phyloP scores from a whole-genome alignment of 2,797 vertebrate species.

The Remorina albescens region DNA sequence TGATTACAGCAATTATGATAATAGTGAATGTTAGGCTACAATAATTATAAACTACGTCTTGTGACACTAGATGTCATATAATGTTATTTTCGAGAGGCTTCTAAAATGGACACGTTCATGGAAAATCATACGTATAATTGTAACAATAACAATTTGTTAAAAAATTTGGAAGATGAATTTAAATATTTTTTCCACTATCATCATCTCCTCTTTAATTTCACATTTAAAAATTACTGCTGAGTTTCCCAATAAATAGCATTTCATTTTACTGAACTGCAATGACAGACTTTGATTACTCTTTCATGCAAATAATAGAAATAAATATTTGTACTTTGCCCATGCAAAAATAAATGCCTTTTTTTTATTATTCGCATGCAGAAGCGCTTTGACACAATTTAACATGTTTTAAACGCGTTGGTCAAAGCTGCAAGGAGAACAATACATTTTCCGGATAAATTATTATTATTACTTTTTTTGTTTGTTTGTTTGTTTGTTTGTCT shows the following conservation, averaged over 20 bases:
- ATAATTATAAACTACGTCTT: neutral
- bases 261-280: neutral
- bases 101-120: neutral
- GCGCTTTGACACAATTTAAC: neutral
- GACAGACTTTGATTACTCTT: no score
- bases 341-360: neutral
- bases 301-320: no score
- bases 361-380: neutral
- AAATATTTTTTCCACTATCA: neutral
- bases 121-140: no score
- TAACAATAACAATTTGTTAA: neutral
- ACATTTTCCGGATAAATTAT: neutral
- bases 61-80: neutral
- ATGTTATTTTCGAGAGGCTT: slow-evolving; percentile 21
- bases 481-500: neutral
- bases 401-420: neutral
- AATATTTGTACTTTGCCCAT: neutral
- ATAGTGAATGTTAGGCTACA: neutral
- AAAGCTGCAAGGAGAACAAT: neutral
- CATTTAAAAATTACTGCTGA: neutral
- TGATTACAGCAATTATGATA: neutral
- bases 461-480: no score
- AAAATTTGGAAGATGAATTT: neutral
- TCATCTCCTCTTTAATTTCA: neutral
- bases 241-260: neutral